These are phyloP conservation scores for fruit fly (Drosophila melanogaster) DNA, from an alignment of 1,140 invertebrate species.

Conservation along the genomic window Release_6_plus_ISO1_MT NT_037436.4:16934501-16935000, in stretches of 20 bases:
- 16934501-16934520: conserved; percentile 12
- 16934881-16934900: conserved; percentile 44
- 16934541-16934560: conserved; percentile 14
- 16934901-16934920: conserved; percentile 59
- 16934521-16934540: conserved; percentile 26
- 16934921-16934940: conserved; percentile 46
- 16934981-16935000: conserved; percentile 57
- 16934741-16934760: neutral
- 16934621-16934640: conserved; percentile 4
- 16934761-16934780: conserved; percentile 2
- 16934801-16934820: conserved; percentile 4
- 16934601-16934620: conserved; percentile 65
- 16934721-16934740: neutral
- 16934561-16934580: conserved; percentile 51
- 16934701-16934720: conserved; percentile 29
- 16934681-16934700: conserved; percentile 13
- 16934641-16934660: conserved; percentile 68
- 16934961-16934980: conserved; percentile 44
- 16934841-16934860: conserved; percentile 58
- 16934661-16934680: conserved; percentile 27
- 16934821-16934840: conserved; percentile 12
- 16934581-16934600: conserved; percentile 26
- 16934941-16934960: conserved; percentile 29
- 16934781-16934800: neutral
- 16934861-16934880: conserved; percentile 12